phyloP scores from a whole-genome alignment of 2,113 vertebrate genomes.

The Cinclus cinclus region DNA sequence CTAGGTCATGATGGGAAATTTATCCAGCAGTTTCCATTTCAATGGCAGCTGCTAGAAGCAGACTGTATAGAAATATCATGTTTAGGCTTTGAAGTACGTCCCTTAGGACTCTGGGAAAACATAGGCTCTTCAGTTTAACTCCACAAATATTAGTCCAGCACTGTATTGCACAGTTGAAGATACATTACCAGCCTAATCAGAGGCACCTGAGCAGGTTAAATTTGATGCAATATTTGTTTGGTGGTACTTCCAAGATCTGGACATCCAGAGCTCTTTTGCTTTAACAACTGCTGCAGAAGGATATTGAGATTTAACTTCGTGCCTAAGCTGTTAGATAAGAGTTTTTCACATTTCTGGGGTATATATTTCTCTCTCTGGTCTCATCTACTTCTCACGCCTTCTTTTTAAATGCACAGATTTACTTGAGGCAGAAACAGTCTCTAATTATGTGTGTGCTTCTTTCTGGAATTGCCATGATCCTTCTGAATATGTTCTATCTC shows the following conservation, averaged over 20 bases:
- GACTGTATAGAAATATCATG: slow-evolving; percentile 5
- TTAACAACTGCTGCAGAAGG: slow-evolving; percentile 10
- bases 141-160: slow-evolving; percentile 58
- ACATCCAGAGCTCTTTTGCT: background rate
- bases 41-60: slow-evolving; percentile 55
- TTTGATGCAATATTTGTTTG: slow-evolving; percentile 20
- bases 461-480: background rate
- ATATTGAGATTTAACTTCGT: background rate
- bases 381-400: background rate
- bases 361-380: background rate
- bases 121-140: background rate
- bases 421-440: background rate
- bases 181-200: slow-evolving; percentile 40
- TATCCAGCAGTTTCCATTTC: slow-evolving; percentile 68
- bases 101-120: slow-evolving; percentile 5
- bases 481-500: background rate
- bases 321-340: background rate
- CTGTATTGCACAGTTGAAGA: slow-evolving; percentile 34
- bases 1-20: slow-evolving; percentile 56
- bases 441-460: background rate
- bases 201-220: background rate
- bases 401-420: background rate
- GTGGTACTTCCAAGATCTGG: slow-evolving; percentile 10
- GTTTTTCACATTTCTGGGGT: background rate
- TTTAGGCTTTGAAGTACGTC: slow-evolving; percentile 17